Base-by-base conservation (phyloP, 2,888 invertebrate species). In the Helobdella robusta region DNA sequence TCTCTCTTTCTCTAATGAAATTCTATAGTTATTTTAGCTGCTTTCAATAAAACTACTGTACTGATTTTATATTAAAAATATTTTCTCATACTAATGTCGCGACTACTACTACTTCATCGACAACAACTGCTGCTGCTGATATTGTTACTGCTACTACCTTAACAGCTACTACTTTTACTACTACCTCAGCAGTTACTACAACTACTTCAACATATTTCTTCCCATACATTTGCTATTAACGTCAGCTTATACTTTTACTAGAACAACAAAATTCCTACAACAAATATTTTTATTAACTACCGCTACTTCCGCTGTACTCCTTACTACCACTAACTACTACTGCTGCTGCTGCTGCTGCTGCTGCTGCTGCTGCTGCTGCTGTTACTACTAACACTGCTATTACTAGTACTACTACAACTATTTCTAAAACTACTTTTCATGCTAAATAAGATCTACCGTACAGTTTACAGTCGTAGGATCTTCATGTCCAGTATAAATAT, bases 241-340 rank as follows among this genome's bases (percentile, higher is more conserved):
- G 8, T 15, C 30, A 15, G 20, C 34, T 59, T 15, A 23, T 59
- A 59, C 59, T 59, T 30, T 32, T 59, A 59, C 59, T 59, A 59
- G 30, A 30, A 59, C 59, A 30, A 59, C 59, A 59, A 23, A 30
- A 59, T 32, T 59, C 18, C 59, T 59, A 59, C 59, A 30, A 59
- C 59, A 30, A 59, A 23, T 59, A 59, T 32, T 59, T 30, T 32
- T 59, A 59, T 32, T 59, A 59, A 59, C 59, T 59, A 59, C 59
- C 30, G 30, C 59, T 59, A 59, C 59, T 59, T 30, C 59, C 30
- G 30, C 59, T 59, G 30, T 32, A 30, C 18, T 32, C 30, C 18
- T 32, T 59, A 59, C 59, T 59, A 59, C 59, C 30, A 59, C 59
- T 59, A 59, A 59, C 59, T 59, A 59, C 59, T 59, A 59, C 59